Evolutionary conservation across 2,797 vertebrate genomes (phyloP), one percentile per base, ranked within the genome.

Genomic region (Esox lucius): DNA sequence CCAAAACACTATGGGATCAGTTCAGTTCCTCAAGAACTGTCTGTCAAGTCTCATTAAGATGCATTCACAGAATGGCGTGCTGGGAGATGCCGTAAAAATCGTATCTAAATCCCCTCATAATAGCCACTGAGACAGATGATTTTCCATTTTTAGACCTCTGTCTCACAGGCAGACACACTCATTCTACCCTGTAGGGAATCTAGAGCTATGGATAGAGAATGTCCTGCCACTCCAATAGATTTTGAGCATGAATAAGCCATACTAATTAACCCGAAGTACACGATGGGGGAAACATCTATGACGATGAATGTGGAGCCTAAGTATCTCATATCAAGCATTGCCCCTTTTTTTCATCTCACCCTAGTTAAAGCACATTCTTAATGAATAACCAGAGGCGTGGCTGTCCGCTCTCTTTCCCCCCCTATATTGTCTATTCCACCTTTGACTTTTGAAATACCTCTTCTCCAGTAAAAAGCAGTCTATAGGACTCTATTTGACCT

Each of bases 1-100:
- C 79, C 72, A 78, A 76, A 17, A 59, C 79, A 76, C 53, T 8
- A 28, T 70, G 76, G 74, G 79, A 73, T 78, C 77, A 82, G 85
- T 9, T 28, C 5, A 80, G 83, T 83, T 81, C 77, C 86, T 79
- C 76, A 77, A 82, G 73, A 85, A 81, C 70, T 76, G 66, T 80
- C 83, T 81, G 84, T 81, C 85, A 76, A 77, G 72, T 71, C 78
- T 83, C 79, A 80, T 87, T 83, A 75, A 71, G 77, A 76, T 68
- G 84, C 77, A 84, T 89, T 86, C 81, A 81, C 13, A n/a, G 69
- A 74, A 70, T 76, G 76, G n/a, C 0, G 73, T 59, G 65, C 73
- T 12, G 48, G 24, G 4, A 71, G 67, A 74, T 42, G 68, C 73
- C 22, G 9, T 17, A 4, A 39, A 67, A 68, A 68, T 51, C 69